Conservation (phyloP, 2,797 vertebrate genomes). For the Aythya fuligula region DNA sequence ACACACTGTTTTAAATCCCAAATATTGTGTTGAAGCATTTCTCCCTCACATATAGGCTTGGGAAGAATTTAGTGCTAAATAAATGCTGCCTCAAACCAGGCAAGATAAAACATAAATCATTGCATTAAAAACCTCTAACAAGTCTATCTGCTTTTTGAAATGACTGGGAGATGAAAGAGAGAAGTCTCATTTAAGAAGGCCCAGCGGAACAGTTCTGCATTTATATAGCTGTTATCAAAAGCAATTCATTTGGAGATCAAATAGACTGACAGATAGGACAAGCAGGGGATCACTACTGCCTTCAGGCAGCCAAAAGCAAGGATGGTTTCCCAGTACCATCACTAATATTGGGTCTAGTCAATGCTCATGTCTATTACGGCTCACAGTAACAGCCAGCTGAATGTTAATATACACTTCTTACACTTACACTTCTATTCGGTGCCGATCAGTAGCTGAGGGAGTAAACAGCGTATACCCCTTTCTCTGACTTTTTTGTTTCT, state of each 20-base stretch:
- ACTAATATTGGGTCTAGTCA: constrained; percentile 82
- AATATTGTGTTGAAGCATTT: constrained; percentile 69
- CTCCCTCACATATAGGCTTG: constrained; percentile 64
- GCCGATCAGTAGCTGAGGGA: constrained; percentile 11
- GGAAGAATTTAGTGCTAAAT: constrained; percentile 83
- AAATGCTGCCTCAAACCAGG: constrained; percentile 83
- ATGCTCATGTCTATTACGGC: constrained; percentile 72
- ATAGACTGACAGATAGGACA: constrained; percentile 90
- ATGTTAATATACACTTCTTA: constrained; percentile 41
- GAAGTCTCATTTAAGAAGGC: constrained; percentile 86
- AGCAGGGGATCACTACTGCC: constrained; percentile 85
- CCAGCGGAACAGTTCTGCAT: constrained; percentile 86
- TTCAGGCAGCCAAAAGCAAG: constrained; percentile 83
- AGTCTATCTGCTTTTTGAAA: constrained; percentile 86
- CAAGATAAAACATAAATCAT: constrained; percentile 87
- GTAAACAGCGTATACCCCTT: background rate
- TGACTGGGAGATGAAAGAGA: constrained; percentile 87
- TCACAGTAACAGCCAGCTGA: constrained; percentile 58
- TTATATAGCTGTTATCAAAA: constrained; percentile 90
- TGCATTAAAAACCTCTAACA: constrained; percentile 86
- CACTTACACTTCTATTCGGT: background rate
- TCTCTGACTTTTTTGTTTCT: background rate
- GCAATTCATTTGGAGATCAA: constrained; percentile 91
- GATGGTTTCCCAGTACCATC: constrained; percentile 77
- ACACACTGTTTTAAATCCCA: constrained; percentile 33